phyloP scores from a whole-genome alignment of 2,888 invertebrate genomes.

The Stenolophus ochropezus region DNA sequence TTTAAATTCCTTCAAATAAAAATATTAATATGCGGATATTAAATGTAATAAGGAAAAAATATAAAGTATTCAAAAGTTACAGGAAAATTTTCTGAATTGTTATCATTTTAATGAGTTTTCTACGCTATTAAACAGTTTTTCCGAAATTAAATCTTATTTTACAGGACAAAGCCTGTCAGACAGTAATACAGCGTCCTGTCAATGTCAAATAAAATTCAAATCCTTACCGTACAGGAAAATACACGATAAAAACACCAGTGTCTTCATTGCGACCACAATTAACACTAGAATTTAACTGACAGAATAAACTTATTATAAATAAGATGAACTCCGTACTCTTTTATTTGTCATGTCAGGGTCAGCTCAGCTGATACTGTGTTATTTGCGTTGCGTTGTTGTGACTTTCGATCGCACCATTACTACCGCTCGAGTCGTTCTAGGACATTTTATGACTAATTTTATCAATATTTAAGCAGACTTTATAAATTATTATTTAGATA shows the following conservation, averaged over 20 bases:
- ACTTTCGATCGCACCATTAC: conserved; percentile 48
- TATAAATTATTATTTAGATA: background rate
- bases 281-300: conserved; percentile 51
- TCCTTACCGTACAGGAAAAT: conserved; percentile 53
- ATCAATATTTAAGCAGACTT: too few species aligned
- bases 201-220: conserved; percentile 12
- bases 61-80: too few species aligned
- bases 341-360: conserved; percentile 63
- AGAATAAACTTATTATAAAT: conserved; percentile 51
- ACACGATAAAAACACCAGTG: conserved; percentile 43
- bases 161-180: too few species aligned
- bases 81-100: too few species aligned
- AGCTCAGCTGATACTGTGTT: conserved; percentile 62
- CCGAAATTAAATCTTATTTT: too few species aligned
- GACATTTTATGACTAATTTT: too few species aligned
- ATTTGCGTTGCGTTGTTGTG: conserved; percentile 55
- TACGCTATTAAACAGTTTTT: too few species aligned
- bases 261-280: conserved; percentile 46
- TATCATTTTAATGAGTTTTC: too few species aligned
- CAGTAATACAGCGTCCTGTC: background rate
- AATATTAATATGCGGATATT: too few species aligned
- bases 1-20: too few species aligned
- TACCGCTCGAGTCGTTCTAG: conserved; percentile 12
- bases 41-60: too few species aligned
- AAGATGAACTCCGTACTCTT: conserved; percentile 57